A percentile compares a stretch with the other conserved stretches of the same genome.
Conservation (phyloP, 1,140 invertebrate genomes). For the Psilanteris sp. region DNA sequence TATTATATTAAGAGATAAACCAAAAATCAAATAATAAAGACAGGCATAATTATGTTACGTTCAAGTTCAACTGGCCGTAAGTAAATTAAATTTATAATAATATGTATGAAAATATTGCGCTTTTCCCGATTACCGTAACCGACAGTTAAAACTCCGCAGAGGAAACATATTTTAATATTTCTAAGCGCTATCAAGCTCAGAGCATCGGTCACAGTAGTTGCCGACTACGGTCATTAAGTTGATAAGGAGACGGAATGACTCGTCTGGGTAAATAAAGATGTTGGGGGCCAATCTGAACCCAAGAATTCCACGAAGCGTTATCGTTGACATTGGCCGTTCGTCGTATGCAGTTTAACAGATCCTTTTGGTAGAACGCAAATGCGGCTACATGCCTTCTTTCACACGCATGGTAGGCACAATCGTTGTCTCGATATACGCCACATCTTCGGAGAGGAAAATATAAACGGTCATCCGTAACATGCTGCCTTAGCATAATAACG, state of each 20-base stretch:
- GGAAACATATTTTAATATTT: no score
- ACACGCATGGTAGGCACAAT: slow-evolving; percentile 37
- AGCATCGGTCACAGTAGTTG: slow-evolving; percentile 19
- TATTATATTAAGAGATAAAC: no score
- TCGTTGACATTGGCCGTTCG: slow-evolving; percentile 23
- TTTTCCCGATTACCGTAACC: no score
- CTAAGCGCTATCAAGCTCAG: no score
- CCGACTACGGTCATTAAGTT: slow-evolving; percentile 51
- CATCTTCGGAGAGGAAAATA: slow-evolving; percentile 35
- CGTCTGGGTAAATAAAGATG: slow-evolving; percentile 49
- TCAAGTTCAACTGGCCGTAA: no score
- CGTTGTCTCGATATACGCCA: slow-evolving; percentile 36
- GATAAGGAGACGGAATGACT: slow-evolving; percentile 55
- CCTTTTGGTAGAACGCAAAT: slow-evolving; percentile 9
- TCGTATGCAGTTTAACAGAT: slow-evolving; percentile 22
- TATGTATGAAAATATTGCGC: no score
- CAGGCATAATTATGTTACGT: no score
- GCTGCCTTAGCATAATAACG: slow-evolving; percentile 60
- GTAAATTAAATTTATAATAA: no score
- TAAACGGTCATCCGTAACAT: slow-evolving; percentile 54
- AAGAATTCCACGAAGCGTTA: slow-evolving; percentile 56
- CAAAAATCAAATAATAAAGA: no score
- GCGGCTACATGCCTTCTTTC: slow-evolving; percentile 32
- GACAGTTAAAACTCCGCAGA: no score
- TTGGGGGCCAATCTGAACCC: slow-evolving; percentile 35